A percentile compares a stretch with the other conserved stretches of the same genome.
These are phyloP conservation scores for Eptesicus fuscus DNA, from an alignment of 2,113 vertebrate genomes.

Conservation along the genomic window DNA sequence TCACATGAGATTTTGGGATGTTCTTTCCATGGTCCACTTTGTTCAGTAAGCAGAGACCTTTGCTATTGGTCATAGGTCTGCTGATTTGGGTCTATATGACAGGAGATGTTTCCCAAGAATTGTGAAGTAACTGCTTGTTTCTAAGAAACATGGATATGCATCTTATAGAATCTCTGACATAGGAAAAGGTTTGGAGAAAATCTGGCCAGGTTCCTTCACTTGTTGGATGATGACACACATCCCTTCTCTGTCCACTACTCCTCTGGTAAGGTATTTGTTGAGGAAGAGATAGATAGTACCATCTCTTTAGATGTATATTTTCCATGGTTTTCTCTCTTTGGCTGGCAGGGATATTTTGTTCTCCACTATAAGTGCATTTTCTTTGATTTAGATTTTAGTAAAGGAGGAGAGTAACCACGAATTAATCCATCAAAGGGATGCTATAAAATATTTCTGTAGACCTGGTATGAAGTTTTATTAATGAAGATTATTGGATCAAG, in stretches of 20 bases:
- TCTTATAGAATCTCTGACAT: not conserved
- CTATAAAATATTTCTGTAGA: conserved; percentile 43
- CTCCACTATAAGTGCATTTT: not conserved
- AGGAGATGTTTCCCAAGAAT: not conserved
- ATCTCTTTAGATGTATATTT: not conserved
- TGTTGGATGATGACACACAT: not conserved
- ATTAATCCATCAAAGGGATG: conserved; percentile 35
- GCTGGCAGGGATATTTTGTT: not conserved
- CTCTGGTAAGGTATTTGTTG: not conserved
- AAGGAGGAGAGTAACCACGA: not conserved
- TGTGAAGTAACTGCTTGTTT: not conserved
- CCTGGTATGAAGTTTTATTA: conserved; percentile 52
- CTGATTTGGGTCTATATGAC: not conserved
- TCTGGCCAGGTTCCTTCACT: not conserved
- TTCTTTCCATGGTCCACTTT: not conserved
- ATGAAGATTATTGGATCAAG: conserved; percentile 11
- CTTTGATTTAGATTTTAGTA: conserved; percentile 40
- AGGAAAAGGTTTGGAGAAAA: not conserved
- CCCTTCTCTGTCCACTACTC: not conserved
- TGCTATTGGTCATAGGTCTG: not conserved
- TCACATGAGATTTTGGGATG: not conserved
- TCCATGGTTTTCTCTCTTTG: not conserved
- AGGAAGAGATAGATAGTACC: not conserved
- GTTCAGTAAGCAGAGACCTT: not conserved
- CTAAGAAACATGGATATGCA: not conserved